Evolutionary conservation across 2,113 vertebrate genomes (phyloP).

Genomic region (Elephantulus edwardii): DNA sequence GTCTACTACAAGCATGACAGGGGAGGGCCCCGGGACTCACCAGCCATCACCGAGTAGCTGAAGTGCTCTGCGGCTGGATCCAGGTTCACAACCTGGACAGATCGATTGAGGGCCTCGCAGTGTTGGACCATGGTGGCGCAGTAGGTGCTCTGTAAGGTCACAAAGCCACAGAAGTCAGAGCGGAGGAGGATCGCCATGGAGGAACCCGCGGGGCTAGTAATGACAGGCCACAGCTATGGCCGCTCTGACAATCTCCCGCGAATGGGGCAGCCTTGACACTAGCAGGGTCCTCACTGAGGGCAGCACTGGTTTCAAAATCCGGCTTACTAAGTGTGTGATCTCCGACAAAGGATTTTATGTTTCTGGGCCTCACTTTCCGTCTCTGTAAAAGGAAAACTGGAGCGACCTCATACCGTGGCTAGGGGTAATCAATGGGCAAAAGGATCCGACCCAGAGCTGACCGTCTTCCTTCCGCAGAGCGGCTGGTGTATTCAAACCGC

Average conservation of each 20-base stretch:
- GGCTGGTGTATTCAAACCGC: no score
- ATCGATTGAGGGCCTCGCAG: constrained; percentile 89
- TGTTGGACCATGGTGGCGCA: constrained; percentile 95
- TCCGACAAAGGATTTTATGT: not conserved
- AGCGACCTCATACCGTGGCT: not conserved
- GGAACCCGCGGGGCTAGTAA: not conserved
- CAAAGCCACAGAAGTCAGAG: not conserved
- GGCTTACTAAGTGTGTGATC: not conserved
- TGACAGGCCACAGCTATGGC: not conserved
- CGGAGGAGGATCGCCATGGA: no score
- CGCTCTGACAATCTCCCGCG: not conserved
- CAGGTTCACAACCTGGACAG: constrained; percentile 95
- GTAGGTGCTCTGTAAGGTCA: constrained; percentile 92
- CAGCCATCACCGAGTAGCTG: constrained; percentile 94
- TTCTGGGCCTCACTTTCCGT: not conserved
- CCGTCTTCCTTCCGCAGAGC: no score
- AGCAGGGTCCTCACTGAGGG: not conserved
- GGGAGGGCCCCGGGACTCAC: constrained; percentile 76
- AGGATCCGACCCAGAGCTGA: not conserved
- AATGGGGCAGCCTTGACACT: not conserved
- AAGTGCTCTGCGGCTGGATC: constrained; percentile 96
- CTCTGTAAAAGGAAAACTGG: not conserved
- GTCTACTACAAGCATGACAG: not conserved
- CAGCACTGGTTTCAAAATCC: not conserved
- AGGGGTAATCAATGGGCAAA: not conserved